These are phyloP conservation scores for Platynereis dumerilii DNA, from an alignment of 2,888 invertebrate species.

Conservation along the genomic window DNA sequence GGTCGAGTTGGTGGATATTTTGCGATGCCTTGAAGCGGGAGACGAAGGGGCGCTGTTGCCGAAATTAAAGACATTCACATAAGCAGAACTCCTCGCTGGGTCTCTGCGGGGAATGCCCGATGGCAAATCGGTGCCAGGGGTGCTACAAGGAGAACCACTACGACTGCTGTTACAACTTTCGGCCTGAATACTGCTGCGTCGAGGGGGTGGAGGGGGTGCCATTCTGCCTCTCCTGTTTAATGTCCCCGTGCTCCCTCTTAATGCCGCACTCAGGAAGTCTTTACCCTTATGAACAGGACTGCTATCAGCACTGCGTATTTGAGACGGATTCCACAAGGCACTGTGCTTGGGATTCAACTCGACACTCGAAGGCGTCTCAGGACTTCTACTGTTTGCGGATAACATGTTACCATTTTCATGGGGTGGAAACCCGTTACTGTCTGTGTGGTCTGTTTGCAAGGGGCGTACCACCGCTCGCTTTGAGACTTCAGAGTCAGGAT, in stretches of 20 bases:
- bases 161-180: conserved; percentile 1
- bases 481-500: not conserved
- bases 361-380: not conserved
- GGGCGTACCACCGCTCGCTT: not conserved
- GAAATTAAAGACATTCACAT: too few relatives aligned
- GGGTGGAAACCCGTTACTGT: not conserved
- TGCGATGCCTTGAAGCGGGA: not conserved
- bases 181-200: conserved; percentile 29
- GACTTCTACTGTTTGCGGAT: not conserved
- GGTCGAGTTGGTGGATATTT: too few relatives aligned
- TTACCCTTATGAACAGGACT: conserved; percentile 26
- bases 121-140: not conserved
- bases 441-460: not conserved
- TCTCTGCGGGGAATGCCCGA: not conserved
- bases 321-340: conserved; percentile 13
- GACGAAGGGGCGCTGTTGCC: conserved; percentile 6
- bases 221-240: conserved; percentile 11
- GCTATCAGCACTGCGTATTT: conserved; percentile 26
- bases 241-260: conserved; percentile 21
- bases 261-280: conserved; percentile 11
- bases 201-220: conserved; percentile 26
- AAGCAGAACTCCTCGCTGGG: not conserved
- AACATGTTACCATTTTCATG: not conserved
- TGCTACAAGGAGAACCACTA: conserved; percentile 7
- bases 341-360: not conserved